Evolutionary conservation across 2,888 invertebrate genomes (phyloP).

Genomic region (Priocnemis perturbator): DNA sequence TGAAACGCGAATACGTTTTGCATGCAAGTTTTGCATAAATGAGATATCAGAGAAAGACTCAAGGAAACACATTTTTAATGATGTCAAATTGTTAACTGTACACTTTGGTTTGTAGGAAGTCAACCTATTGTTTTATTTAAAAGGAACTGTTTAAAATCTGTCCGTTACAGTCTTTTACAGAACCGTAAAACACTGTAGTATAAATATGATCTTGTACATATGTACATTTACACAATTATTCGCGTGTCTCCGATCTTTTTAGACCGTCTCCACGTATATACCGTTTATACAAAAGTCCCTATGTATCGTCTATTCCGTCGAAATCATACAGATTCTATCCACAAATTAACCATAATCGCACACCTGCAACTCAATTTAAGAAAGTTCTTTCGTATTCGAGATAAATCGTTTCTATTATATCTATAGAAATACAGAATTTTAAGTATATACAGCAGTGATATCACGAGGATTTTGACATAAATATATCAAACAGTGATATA

Average conservation of each 20-base stretch:
- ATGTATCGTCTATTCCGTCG: no score
- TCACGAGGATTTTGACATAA: conserved; percentile 32
- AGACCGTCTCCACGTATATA: conserved; percentile 1
- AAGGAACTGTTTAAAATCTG: conserved; percentile 19
- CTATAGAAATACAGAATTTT: conserved; percentile 25
- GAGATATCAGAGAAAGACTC: no score
- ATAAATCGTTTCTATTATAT: conserved; percentile 9
- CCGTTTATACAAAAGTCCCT: conserved; percentile 1
- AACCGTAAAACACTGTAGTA: conserved; percentile 30
- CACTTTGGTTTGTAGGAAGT: no score
- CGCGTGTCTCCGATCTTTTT: background rate
- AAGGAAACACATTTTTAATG: no score
- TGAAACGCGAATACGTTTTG: no score
- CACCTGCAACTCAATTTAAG: conserved; percentile 5
- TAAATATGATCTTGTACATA: conserved; percentile 41
- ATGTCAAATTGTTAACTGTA: no score
- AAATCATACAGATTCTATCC: no score
- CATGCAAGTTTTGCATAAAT: no score
- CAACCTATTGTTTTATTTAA: conserved; percentile 13
- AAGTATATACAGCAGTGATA: conserved; percentile 44
- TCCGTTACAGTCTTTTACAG: conserved; percentile 43
- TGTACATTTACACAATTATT: conserved; percentile 40
- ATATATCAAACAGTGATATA: conserved; percentile 11
- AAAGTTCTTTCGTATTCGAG: conserved; percentile 8
- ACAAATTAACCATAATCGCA: background rate